phyloP scores from a whole-genome alignment of 2,113 vertebrate genomes.

The Anser cygnoides region DNA sequence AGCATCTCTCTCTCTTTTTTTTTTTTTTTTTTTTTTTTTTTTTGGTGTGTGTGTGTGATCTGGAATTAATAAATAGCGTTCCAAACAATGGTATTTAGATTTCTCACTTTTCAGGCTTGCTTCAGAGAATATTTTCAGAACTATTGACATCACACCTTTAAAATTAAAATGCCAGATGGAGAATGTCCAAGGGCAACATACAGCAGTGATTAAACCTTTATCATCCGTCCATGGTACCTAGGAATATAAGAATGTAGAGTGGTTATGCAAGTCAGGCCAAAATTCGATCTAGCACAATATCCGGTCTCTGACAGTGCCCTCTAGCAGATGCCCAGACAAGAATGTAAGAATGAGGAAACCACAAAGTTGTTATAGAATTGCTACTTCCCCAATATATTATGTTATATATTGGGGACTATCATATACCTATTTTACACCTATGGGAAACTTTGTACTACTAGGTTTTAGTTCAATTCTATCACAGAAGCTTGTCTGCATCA shows the following conservation, averaged over 20 bases:
- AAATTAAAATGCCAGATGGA: slow-evolving; percentile 15
- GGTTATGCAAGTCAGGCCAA: neutral
- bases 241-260: neutral
- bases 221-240: neutral
- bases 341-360: neutral
- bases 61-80: slow-evolving; percentile 34
- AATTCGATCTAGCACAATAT: neutral
- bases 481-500: neutral
- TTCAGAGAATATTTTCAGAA: neutral
- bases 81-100: neutral
- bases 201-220: neutral
- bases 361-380: neutral
- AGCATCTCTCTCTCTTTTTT: neutral
- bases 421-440: accelerated
- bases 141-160: neutral
- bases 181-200: neutral
- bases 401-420: neutral
- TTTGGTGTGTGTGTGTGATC: neutral
- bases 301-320: neutral
- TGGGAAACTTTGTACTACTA: neutral
- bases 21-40: too few species aligned
- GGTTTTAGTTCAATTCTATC: neutral
- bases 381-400: neutral
- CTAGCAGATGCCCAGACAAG: neutral
- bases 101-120: neutral